These are phyloP conservation scores for Apogon hyalosoma DNA, from an alignment of 2,797 vertebrate species.

Conservation along the genomic window DNA sequence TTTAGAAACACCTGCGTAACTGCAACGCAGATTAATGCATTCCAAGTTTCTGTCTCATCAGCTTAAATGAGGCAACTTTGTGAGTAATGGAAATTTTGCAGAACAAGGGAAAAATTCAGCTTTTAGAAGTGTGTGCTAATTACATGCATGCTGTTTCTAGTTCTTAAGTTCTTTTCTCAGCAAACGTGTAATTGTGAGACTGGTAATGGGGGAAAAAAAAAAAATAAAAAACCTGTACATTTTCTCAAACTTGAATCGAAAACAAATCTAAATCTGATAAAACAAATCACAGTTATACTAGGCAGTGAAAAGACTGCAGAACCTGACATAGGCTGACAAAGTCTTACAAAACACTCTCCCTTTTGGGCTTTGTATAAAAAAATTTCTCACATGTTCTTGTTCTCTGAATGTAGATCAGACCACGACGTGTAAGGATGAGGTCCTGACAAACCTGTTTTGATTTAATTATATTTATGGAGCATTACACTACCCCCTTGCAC, in stretches of 20 bases:
- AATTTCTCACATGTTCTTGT: background rate
- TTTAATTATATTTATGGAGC: conserved; percentile 46
- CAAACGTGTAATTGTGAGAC: conserved; percentile 21
- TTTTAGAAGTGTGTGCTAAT: background rate
- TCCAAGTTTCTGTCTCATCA: background rate
- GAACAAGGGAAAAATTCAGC: background rate
- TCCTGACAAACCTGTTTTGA: conserved; percentile 35
- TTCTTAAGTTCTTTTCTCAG: conserved; percentile 19
- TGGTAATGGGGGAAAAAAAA: conserved; percentile 5
- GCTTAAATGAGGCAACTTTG: background rate
- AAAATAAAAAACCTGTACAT: conserved; percentile 11
- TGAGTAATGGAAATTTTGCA: background rate
- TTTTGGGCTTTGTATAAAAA: background rate
- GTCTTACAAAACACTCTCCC: background rate
- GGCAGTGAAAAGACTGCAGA: too few species aligned
- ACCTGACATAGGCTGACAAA: too few species aligned
- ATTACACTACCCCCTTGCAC: conserved; percentile 19
- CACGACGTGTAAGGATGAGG: background rate
- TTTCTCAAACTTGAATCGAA: conserved; percentile 16
- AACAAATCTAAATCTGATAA: conserved; percentile 26
- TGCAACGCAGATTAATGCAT: background rate
- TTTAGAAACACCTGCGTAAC: background rate
- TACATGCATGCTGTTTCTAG: background rate
- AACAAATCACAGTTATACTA: conserved; percentile 35
- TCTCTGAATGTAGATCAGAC: conserved; percentile 4